Percentiles rank a stretch among this genome's conserved stretches.
These are phyloP conservation scores for Alviniconcha strummeri DNA, from an alignment of 2,888 invertebrate genomes.

Conservation along the genomic window DNA sequence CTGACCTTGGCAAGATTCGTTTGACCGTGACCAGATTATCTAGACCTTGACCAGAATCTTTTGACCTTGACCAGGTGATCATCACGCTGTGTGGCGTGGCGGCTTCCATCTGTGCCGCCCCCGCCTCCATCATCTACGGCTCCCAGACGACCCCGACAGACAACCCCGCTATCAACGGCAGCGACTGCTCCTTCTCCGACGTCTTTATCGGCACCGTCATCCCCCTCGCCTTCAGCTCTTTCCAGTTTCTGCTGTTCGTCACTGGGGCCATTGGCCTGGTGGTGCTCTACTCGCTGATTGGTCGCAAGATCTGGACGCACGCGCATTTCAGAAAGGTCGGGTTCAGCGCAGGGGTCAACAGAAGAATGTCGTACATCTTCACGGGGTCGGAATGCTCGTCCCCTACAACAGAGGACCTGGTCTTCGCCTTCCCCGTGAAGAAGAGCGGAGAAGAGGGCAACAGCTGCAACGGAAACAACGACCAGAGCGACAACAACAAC, in stretches of 20 bases:
- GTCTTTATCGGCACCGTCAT: constrained; percentile 31
- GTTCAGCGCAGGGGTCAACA: constrained; percentile 7
- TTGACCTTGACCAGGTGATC: constrained; percentile 19
- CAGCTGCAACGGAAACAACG: constrained; percentile 13
- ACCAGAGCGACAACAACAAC: neutral
- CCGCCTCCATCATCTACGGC: constrained; percentile 40
- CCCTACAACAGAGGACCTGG: constrained; percentile 23
- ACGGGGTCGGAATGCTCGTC: constrained; percentile 28
- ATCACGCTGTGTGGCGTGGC: constrained; percentile 26
- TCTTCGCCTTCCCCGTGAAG: constrained; percentile 20
- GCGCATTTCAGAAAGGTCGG: constrained; percentile 27
- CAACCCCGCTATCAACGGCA: constrained; percentile 35
- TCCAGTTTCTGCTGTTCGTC: constrained; percentile 41
- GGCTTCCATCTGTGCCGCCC: constrained; percentile 34
- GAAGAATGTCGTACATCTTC: constrained; percentile 28
- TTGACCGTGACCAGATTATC: too few relatives aligned
- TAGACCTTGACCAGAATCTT: too few relatives aligned
- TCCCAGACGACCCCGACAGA: constrained; percentile 32
- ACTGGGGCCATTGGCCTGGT: constrained; percentile 38
- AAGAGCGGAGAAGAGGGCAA: neutral
- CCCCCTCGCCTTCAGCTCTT: constrained; percentile 39
- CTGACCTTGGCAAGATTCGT: too few relatives aligned
- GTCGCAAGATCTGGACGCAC: constrained; percentile 38
- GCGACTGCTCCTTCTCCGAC: constrained; percentile 44
- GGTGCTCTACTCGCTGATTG: constrained; percentile 41